Evolutionary conservation across 2,113 vertebrate species (phyloP).

Genomic region (Nematolebias whitei): DNA sequence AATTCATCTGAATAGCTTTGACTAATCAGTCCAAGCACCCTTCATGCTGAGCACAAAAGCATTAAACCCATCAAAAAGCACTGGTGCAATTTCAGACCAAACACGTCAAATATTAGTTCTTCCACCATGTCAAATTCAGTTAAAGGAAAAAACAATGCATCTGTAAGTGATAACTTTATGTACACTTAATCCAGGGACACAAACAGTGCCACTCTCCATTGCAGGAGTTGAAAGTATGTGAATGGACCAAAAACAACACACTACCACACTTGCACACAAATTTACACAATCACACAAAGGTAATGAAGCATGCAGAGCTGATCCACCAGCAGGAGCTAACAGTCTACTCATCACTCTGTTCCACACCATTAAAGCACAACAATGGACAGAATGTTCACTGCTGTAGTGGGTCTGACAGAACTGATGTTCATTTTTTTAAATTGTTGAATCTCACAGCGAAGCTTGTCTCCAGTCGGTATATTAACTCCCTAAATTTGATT

Average conservation of each 20-base stretch:
- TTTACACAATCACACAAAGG: constrained; percentile 43
- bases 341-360: constrained; percentile 71
- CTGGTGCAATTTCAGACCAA: background rate
- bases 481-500: background rate
- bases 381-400: constrained; percentile 50
- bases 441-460: constrained; percentile 15
- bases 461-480: background rate
- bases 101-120: constrained; percentile 5
- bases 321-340: constrained; percentile 52
- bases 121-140: constrained; percentile 7
- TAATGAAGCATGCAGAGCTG: constrained; percentile 68
- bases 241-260: constrained; percentile 57
- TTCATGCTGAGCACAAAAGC: constrained; percentile 6
- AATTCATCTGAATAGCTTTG: constrained; percentile 13
- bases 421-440: constrained; percentile 32
- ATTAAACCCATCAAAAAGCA: background rate
- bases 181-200: constrained; percentile 8
- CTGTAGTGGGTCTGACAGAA: constrained; percentile 24
- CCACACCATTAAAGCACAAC: constrained; percentile 71
- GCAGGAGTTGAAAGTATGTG: constrained; percentile 29
- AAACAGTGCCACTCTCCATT: constrained; percentile 36
- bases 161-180: constrained; percentile 45
- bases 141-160: constrained; percentile 1
- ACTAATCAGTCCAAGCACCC: constrained; percentile 15
- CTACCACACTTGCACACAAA: constrained; percentile 19